These are phyloP conservation scores for Dicentrarchus labrax DNA, from an alignment of 2,113 vertebrate species.

Conservation along the genomic window DNA sequence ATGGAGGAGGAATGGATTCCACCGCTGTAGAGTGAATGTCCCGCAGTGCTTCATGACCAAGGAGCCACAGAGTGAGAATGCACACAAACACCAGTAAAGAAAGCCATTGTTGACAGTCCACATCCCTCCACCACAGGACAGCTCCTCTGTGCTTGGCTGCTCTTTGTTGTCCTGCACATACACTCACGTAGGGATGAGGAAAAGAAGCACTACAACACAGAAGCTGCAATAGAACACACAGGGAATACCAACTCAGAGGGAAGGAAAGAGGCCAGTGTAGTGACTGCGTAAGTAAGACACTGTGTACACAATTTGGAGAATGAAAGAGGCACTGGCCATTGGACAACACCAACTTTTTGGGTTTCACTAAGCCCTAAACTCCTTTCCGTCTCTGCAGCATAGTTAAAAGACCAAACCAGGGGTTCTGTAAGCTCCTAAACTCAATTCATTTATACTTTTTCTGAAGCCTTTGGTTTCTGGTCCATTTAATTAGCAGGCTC, in stretches of 20 bases:
- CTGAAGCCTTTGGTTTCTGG: not conserved
- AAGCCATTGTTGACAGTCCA: not conserved
- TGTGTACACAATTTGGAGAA: not conserved
- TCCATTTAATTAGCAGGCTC: not conserved
- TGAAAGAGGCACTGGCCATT: not conserved
- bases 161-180: not conserved
- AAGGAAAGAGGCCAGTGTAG: not conserved
- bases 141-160: not conserved
- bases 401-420: not conserved
- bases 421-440: not conserved
- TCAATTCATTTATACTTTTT: no score
- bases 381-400: not conserved
- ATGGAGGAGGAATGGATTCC: not conserved
- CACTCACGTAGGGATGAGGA: not conserved
- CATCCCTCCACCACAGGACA: not conserved
- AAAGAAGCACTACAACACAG: not conserved
- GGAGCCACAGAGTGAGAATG: not conserved
- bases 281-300: not conserved
- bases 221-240: constrained; percentile 15
- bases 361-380: not conserved
- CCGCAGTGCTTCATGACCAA: not conserved
- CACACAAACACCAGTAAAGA: not conserved
- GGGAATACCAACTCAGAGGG: constrained; percentile 4
- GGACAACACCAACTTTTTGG: not conserved
- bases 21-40: not conserved